phyloP scores from a whole-genome alignment of 2,113 vertebrate genomes.

The Calypte anna region DNA sequence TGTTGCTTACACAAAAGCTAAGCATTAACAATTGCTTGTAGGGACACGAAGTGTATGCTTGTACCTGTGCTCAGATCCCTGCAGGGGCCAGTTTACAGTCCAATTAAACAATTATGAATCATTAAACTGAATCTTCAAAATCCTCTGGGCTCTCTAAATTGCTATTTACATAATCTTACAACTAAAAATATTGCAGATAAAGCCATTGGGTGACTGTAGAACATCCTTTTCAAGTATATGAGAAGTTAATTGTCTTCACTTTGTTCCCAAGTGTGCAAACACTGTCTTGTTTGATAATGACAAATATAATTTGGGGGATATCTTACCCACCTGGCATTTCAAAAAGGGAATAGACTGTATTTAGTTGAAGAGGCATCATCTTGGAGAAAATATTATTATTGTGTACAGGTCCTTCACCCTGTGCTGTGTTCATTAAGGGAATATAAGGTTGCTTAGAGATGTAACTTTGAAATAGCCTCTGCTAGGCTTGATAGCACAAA shows the following conservation, averaged over 20 bases:
- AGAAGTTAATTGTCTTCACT: slow-evolving; percentile 44
- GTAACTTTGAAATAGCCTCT: not conserved
- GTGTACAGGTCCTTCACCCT: not conserved
- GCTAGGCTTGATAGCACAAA: not conserved
- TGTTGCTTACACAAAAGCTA: not conserved
- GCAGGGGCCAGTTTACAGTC: slow-evolving; percentile 41
- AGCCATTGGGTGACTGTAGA: slow-evolving; percentile 22
- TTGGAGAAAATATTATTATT: not conserved
- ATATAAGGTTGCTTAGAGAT: not conserved
- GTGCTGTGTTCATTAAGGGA: not conserved
- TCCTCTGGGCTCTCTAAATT: slow-evolving; percentile 36
- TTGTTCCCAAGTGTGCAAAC: slow-evolving; percentile 20
- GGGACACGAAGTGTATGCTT: not conserved
- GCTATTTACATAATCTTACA: slow-evolving; percentile 65
- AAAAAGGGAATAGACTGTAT: not conserved
- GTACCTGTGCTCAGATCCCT: slow-evolving; percentile 28
- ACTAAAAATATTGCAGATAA: slow-evolving; percentile 61
- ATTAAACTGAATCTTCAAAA: slow-evolving; percentile 41
- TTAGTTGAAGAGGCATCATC: not conserved
- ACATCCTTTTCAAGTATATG: slow-evolving; percentile 2
- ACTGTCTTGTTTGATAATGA: slow-evolving; percentile 1
- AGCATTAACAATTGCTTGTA: slow-evolving; percentile 29
- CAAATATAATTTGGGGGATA: not conserved
- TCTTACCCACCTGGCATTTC: not conserved
- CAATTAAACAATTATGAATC: slow-evolving; percentile 60